These are phyloP conservation scores for Corvus hawaiiensis DNA, from an alignment of 2,113 vertebrate species.

Conservation along the genomic window DNA sequence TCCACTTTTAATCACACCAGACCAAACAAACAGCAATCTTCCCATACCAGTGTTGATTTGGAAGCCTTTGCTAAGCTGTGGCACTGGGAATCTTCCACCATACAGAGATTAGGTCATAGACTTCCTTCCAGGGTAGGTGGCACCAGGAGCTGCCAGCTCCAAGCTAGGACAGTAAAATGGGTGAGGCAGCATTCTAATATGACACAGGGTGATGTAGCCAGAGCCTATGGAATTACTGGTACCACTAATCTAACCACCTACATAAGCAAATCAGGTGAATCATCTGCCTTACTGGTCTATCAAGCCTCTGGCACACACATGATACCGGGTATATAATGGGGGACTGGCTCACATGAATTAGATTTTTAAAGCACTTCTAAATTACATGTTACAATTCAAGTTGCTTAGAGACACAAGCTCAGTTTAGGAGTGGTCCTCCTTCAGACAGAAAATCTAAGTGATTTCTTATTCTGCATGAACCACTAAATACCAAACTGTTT, in stretches of 20 bases:
- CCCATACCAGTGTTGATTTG: background rate
- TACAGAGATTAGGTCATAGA: background rate
- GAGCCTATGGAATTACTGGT: background rate
- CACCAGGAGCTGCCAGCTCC: background rate
- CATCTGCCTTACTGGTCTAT: background rate
- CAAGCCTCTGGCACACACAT: background rate
- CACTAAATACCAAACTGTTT: background rate
- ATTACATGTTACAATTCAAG: background rate
- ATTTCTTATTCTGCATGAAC: background rate
- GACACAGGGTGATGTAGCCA: background rate
- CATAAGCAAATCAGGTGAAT: conserved; percentile 42
- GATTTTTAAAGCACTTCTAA: conserved; percentile 4
- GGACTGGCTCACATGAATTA: background rate
- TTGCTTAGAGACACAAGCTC: background rate
- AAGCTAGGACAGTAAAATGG: background rate
- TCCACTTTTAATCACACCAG: conserved; percentile 3
- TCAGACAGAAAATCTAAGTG: background rate
- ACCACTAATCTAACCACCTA: conserved; percentile 15
- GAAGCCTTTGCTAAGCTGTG: background rate
- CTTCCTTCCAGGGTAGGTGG: conserved; percentile 11
- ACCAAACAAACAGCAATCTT: conserved; percentile 8
- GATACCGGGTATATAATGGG: background rate
- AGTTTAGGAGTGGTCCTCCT: background rate
- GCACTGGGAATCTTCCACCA: background rate
- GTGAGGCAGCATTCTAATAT: background rate